Evolutionary conservation across 2,113 vertebrate genomes (phyloP), one percentile per base, ranked within the genome.

Genomic region (Thermophis baileyi): DNA sequence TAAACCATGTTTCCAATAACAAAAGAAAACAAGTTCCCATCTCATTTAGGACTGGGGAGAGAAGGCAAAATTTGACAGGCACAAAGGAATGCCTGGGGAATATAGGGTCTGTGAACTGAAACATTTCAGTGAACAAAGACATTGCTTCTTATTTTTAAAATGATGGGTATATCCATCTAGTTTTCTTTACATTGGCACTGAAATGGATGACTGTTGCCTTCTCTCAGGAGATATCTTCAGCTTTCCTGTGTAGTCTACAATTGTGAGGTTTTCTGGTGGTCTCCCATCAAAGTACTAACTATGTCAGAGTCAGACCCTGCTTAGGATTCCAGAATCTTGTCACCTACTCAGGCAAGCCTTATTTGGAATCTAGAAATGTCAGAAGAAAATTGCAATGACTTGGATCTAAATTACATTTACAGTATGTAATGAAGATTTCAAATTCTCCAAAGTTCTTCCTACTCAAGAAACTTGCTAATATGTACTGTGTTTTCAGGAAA

Each of bases 401-500:
- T 22, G 51, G 4, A 50, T 35, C 8, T 88, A 35, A 49, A n/a
- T 89, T 74, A 1, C 3, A 91, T 88, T 93, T 94, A n/a, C n/a
- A n/a, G n/a, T n/a, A 85, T 85, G 57, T 57, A 49, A 49, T 16
- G 91, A 50, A 22, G 50, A 89, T 92, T 60, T 89, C 53, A 0
- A 22, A 7, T 20, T 91, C 10, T 57, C 51, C 18, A 49, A 87
- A 35, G 85, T n/a, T 47, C 44, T 53, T 49, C 25, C 92, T 90
- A 27, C 8, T 93, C 53, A 14, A 12, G 94, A 95, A 92, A 53
- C 22, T 14, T 91, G 90, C 88, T 95, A 94, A 94, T 89, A 46
- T 92, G 20, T 94, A 54, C 7, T 96, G 7, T 97, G 0, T 97
- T 96, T 97, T 96, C 98, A 99, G 99, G 99, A 99, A 95, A 99